These are phyloP conservation scores for Latrodectus geometricus DNA, from an alignment of 1,140 invertebrate species.

Conservation along the genomic window DNA sequence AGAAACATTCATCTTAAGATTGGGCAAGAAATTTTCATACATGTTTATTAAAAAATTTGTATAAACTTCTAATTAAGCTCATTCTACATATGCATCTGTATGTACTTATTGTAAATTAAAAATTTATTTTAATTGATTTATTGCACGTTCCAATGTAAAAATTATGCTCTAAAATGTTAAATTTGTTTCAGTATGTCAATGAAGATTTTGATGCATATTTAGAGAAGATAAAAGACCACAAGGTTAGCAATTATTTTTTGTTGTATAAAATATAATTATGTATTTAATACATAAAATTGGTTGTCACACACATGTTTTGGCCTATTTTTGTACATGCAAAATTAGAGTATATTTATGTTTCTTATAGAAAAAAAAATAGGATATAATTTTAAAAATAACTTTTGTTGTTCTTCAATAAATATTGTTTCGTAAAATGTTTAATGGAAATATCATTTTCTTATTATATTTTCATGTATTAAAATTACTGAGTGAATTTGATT, in stretches of 20 bases:
- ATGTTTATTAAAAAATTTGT: too few species aligned
- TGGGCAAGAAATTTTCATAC: too few species aligned
- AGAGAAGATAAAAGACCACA: conserved; percentile 77
- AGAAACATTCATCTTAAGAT: too few species aligned
- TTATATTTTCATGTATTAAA: too few species aligned
- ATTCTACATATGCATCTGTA: neutral
- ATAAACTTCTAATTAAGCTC: too few species aligned
- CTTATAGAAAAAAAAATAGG: neutral
- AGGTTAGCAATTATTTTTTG: conserved; percentile 63
- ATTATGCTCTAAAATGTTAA: neutral
- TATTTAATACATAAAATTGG: too few species aligned
- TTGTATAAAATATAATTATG: neutral
- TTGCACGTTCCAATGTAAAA: neutral
- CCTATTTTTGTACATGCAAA: too few species aligned
- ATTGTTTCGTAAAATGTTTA: neutral
- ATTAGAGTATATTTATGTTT: too few species aligned
- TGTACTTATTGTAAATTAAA: neutral
- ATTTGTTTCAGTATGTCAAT: conserved; percentile 70
- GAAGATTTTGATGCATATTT: conserved; percentile 77
- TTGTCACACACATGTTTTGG: too few species aligned
- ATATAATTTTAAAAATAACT: neutral
- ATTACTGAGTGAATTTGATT: too few species aligned
- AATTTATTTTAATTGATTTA: neutral
- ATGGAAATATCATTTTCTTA: too few species aligned
- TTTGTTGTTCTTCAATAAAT: neutral